Percentiles rank a stretch among this genome's conserved stretches.
Evolutionary conservation across 2,888 invertebrate species (phyloP).

Genomic region (Adelphocoris suturalis): DNA sequence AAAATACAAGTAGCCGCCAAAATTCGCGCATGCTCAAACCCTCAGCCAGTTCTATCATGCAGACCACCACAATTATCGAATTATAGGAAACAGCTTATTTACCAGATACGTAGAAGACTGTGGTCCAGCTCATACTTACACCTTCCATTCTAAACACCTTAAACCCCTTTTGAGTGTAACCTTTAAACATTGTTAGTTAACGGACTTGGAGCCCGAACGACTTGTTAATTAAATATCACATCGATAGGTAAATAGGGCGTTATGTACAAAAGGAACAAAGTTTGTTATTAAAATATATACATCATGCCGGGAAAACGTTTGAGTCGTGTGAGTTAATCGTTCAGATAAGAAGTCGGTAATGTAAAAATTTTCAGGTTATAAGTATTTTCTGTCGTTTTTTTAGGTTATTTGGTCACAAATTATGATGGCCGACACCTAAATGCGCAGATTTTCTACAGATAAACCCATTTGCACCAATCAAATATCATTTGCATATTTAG

Average conservation of each 20-base stretch:
- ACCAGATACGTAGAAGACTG: conserved; percentile 64
- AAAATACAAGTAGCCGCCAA: neutral
- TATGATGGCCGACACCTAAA: neutral
- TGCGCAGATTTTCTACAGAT: neutral
- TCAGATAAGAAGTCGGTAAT: neutral
- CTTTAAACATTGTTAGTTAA: conserved; percentile 40
- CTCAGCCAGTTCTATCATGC: neutral
- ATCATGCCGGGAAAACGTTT: conserved; percentile 40
- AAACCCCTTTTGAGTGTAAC: neutral
- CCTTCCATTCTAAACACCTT: neutral
- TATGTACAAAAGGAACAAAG: conserved; percentile 53
- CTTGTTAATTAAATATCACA: conserved; percentile 54
- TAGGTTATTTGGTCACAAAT: neutral
- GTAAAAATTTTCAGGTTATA: neutral
- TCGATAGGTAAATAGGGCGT: neutral
- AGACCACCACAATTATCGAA: neutral
- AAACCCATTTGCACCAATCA: no score
- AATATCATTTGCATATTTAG: no score
- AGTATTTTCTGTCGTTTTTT: neutral
- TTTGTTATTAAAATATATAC: conserved; percentile 39
- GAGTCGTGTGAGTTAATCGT: conserved; percentile 46
- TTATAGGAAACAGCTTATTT: conserved; percentile 33
- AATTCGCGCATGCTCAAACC: conserved; percentile 9
- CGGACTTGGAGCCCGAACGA: conserved; percentile 14
- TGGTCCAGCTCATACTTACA: conserved; percentile 61